A percentile compares a stretch with the other conserved stretches of the same genome.
phyloP scores from a whole-genome alignment of 2,797 vertebrate genomes.

The Semotilus atromaculatus region DNA sequence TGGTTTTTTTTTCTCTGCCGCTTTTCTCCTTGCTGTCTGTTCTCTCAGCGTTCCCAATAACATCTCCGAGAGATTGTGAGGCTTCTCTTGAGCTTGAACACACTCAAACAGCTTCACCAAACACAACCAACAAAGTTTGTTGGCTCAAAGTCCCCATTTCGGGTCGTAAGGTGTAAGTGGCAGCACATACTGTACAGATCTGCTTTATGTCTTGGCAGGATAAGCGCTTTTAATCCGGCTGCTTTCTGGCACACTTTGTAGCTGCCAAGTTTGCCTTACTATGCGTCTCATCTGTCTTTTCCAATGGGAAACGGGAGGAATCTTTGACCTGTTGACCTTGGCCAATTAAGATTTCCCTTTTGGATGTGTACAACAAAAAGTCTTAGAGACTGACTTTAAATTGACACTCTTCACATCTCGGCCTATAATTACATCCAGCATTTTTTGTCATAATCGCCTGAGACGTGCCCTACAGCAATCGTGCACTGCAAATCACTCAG shows the following conservation, averaged over 20 bases:
- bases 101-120: slow-evolving; percentile 23
- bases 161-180: slow-evolving; percentile 45
- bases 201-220: slow-evolving; percentile 26
- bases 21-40: slow-evolving; percentile 33
- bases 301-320: slow-evolving; percentile 11
- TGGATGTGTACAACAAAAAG: background rate
- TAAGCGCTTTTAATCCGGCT: slow-evolving; percentile 41
- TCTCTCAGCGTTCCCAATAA: slow-evolving; percentile 42
- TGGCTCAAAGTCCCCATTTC: slow-evolving; percentile 57
- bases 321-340: slow-evolving; percentile 44
- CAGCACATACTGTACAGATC: slow-evolving; percentile 19
- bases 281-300: slow-evolving; percentile 25
- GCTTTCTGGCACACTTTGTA: slow-evolving; percentile 11
- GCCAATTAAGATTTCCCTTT: slow-evolving; percentile 44
- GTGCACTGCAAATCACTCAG: background rate
- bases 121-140: slow-evolving; percentile 54
- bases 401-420: slow-evolving; percentile 14
- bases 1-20: background rate
- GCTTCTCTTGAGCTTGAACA: slow-evolving; percentile 18
- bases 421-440: background rate
- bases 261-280: slow-evolving; percentile 10
- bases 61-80: slow-evolving; percentile 26
- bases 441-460: background rate
- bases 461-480: background rate
- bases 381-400: background rate